These are phyloP conservation scores for Scaptomyza hsui DNA, from an alignment of 1,140 invertebrate species.

Conservation along the genomic window DNA sequence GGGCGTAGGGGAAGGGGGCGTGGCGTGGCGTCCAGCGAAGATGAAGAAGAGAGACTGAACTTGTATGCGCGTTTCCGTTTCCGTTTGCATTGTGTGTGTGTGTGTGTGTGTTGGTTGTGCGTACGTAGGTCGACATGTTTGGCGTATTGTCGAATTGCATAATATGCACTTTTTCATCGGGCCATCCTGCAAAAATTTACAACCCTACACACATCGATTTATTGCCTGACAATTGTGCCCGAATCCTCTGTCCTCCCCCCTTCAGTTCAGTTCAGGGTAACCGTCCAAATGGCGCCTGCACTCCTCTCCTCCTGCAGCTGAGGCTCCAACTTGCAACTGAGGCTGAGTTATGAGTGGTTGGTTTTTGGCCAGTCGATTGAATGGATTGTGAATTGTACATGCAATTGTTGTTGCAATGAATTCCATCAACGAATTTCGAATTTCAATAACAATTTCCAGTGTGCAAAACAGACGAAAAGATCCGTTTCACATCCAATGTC, in stretches of 20 bases:
- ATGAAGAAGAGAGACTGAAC: constrained; percentile 69
- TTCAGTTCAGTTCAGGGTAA: constrained; percentile 19
- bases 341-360: constrained; percentile 67
- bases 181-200: constrained; percentile 82
- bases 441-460: constrained; percentile 71
- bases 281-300: constrained; percentile 47
- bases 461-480: constrained; percentile 20
- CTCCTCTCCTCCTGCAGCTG: neutral
- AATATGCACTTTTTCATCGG: constrained; percentile 83
- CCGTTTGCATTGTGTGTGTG: constrained; percentile 34
- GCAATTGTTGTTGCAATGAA: constrained; percentile 24
- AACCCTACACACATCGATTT: constrained; percentile 83
- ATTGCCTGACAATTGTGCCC: constrained; percentile 83
- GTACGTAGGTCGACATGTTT: constrained; percentile 75
- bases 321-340: neutral
- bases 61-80: constrained; percentile 80
- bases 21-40: constrained; percentile 33
- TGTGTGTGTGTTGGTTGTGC: constrained; percentile 31
- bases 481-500: constrained; percentile 56
- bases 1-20: neutral
- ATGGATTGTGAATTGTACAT: constrained; percentile 54
- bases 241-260: too few species aligned
- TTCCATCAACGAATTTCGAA: constrained; percentile 80
- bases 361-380: constrained; percentile 58
- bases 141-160: constrained; percentile 83